Evolutionary conservation across 2,113 vertebrate species (phyloP).

Genomic region (Barnardius zonarius): DNA sequence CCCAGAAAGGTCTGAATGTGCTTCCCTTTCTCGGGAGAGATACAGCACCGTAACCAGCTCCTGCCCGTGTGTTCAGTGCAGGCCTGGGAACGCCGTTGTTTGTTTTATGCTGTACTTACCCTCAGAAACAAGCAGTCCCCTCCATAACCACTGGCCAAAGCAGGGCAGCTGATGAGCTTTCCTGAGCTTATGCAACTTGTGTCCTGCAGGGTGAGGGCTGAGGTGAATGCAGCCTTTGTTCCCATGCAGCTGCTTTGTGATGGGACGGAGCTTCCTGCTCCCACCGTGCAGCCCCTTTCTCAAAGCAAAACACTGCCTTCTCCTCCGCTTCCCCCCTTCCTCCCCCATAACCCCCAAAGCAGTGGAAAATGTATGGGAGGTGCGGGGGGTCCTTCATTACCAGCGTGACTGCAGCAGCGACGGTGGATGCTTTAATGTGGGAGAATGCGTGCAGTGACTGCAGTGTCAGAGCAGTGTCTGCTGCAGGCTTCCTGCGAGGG

Average conservation of each 20-base stretch:
- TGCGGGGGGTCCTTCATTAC: not conserved
- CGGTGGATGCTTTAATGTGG: not conserved
- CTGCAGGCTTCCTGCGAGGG: not conserved
- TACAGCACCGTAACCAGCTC: not conserved
- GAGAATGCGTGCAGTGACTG: not conserved
- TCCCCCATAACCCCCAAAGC: not conserved
- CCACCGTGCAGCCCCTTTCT: not conserved
- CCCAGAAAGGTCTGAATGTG: no score
- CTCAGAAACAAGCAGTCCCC: not conserved
- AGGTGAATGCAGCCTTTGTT: not conserved
- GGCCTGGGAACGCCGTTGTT: not conserved
- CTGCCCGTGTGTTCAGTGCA: not conserved
- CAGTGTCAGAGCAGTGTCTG: no score
- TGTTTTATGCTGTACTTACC: not conserved
- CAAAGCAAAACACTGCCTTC: not conserved
- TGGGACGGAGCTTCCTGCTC: not conserved
- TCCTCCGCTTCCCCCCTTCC: not conserved
- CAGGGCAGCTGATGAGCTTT: not conserved
- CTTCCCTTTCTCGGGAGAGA: no score
- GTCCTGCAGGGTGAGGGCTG: not conserved
- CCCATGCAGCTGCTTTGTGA: accelerated
- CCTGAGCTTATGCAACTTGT: not conserved
- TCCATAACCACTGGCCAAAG: not conserved
- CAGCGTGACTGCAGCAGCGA: not conserved
- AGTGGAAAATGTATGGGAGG: not conserved